phyloP scores from a whole-genome alignment of 2,113 vertebrate species.

The Lepisosteus oculatus region DNA sequence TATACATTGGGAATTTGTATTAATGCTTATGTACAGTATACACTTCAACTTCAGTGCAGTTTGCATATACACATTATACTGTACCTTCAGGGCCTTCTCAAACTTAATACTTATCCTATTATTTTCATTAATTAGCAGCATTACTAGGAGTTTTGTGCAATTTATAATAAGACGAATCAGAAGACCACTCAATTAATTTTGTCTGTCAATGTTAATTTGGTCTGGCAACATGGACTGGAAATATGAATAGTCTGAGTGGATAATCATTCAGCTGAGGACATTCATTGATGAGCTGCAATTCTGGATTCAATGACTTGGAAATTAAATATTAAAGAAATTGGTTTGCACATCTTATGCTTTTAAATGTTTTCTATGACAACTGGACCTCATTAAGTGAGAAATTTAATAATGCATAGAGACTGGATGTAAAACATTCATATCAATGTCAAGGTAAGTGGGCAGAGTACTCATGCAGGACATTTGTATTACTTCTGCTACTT shows the following conservation, averaged over 20 bases:
- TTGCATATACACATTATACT: neutral
- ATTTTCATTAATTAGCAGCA: slow-evolving; percentile 5
- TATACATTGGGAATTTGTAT: too few species aligned
- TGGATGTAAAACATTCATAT: neutral
- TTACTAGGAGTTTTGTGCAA: neutral
- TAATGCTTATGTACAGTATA: too few species aligned
- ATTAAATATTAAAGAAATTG: slow-evolving; percentile 28
- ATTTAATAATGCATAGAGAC: slow-evolving; percentile 31
- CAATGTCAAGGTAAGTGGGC: neutral
- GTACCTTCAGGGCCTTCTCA: neutral
- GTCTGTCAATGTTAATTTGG: slow-evolving; percentile 18
- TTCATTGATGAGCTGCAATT: slow-evolving; percentile 18
- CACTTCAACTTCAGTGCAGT: neutral
- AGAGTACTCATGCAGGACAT: neutral
- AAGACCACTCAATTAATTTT: neutral
- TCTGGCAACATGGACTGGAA: neutral
- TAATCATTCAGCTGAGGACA: slow-evolving; percentile 19
- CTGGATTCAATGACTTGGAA: slow-evolving; percentile 27
- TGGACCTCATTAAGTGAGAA: slow-evolving; percentile 13
- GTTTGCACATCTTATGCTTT: slow-evolving; percentile 10
- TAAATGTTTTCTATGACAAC: slow-evolving; percentile 8
- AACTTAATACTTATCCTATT: neutral
- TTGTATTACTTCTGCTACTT: neutral
- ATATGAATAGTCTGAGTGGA: slow-evolving; percentile 2
- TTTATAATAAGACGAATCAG: neutral